phyloP scores from a whole-genome alignment of 2,797 vertebrate species.

The Myripristis jacobus region DNA sequence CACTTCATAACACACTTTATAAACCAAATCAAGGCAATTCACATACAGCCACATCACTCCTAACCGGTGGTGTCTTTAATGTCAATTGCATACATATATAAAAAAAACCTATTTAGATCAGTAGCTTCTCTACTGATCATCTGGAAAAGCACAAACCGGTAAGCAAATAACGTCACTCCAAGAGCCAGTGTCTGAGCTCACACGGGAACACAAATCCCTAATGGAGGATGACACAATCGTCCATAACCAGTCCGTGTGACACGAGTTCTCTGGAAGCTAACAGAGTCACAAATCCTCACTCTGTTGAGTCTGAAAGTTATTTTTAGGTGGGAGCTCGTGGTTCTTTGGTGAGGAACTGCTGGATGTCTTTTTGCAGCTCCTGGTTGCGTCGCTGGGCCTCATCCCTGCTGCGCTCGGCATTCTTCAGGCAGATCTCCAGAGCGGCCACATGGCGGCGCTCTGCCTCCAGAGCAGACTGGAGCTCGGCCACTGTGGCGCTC shows the following conservation, averaged over 20 bases:
- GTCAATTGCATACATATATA: constrained; percentile 13
- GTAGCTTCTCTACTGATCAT: constrained; percentile 4
- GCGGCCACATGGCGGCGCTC: constrained; percentile 81
- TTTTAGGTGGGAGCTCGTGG: constrained; percentile 56
- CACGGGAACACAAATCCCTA: constrained; percentile 17
- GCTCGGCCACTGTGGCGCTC: constrained; percentile 85
- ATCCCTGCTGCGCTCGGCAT: constrained; percentile 78
- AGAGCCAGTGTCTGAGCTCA: constrained; percentile 25
- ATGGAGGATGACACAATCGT: background rate
- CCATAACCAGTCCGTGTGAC: constrained; percentile 21
- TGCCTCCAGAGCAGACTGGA: constrained; percentile 85
- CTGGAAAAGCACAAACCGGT: constrained; percentile 28
- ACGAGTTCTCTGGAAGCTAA: constrained; percentile 4
- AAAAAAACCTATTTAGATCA: constrained; percentile 1
- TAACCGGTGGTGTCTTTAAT: constrained; percentile 12
- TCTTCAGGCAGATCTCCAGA: constrained; percentile 85
- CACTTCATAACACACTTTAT: constrained; percentile 6
- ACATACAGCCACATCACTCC: background rate
- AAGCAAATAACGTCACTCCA: constrained; percentile 36
- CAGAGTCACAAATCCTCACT: constrained; percentile 14
- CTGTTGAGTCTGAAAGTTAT: background rate
- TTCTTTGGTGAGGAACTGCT: constrained; percentile 72
- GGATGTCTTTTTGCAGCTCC: constrained; percentile 86
- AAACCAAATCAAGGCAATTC: constrained; percentile 8
- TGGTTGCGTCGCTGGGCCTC: constrained; percentile 85